These are phyloP conservation scores for Monochamus saltuarius DNA, from an alignment of 1,140 invertebrate genomes.

Conservation along the genomic window DNA sequence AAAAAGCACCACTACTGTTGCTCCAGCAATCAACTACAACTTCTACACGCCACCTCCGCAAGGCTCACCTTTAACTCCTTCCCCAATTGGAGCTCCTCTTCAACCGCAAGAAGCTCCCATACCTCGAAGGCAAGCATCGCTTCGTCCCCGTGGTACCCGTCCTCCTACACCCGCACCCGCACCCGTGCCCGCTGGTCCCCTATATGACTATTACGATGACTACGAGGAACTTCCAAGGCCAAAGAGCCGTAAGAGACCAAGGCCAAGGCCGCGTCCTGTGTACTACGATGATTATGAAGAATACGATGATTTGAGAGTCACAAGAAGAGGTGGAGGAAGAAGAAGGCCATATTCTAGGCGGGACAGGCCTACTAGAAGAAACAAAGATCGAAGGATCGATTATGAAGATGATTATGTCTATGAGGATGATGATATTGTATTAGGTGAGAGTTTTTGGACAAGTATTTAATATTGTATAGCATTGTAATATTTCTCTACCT, in stretches of 20 bases:
- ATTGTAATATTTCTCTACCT: too few species aligned
- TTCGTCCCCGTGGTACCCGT: not conserved
- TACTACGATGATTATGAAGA: conserved; percentile 66
- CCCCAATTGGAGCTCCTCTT: conserved; percentile 14
- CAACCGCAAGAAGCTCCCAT: conserved; percentile 23
- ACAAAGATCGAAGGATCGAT: conserved; percentile 22
- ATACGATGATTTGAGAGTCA: conserved; percentile 55
- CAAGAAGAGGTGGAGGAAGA: conserved; percentile 19
- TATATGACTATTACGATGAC: conserved; percentile 59
- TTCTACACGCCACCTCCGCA: conserved; percentile 47
- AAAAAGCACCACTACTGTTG: conserved; percentile 62
- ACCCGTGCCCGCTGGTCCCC: conserved; percentile 56
- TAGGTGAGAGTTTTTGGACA: too few species aligned
- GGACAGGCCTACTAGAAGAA: conserved; percentile 14
- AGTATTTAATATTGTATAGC: too few species aligned
- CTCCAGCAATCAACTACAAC: conserved; percentile 35
- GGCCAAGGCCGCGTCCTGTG: conserved; percentile 57
- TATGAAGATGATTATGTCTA: conserved; percentile 3
- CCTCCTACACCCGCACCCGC: not conserved
- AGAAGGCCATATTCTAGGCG: conserved; percentile 25
- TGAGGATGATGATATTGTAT: too few species aligned
- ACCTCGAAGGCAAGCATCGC: conserved; percentile 19
- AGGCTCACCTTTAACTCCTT: conserved; percentile 35
- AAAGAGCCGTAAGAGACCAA: conserved; percentile 52
- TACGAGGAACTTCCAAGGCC: conserved; percentile 60